Conservation (phyloP, 2,797 vertebrate species). For the Leuciscus waleckii region DNA sequence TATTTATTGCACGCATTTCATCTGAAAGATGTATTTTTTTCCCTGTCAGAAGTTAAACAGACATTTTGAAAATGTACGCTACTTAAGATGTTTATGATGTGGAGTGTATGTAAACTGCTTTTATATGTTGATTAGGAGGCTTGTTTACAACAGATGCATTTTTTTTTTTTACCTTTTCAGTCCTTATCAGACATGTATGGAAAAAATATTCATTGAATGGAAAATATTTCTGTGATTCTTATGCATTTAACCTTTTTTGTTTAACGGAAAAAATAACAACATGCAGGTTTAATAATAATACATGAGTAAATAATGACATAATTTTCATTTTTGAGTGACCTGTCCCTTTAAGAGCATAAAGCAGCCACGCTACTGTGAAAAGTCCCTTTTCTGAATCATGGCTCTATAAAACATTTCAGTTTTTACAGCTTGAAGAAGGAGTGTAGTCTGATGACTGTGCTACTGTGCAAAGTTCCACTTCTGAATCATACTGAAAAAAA, state of each 20-base stretch:
- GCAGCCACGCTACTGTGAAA: conserved; percentile 31
- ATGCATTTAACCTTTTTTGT: too few species aligned
- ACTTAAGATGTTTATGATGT: not conserved
- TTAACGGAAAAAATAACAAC: too few species aligned
- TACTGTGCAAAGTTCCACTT: conserved; percentile 47
- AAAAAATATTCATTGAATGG: not conserved
- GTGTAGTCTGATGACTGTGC: conserved; percentile 27
- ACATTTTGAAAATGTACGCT: not conserved
- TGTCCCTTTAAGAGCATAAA: conserved; percentile 2
- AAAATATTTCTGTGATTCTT: not conserved
- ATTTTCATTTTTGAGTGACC: not conserved
- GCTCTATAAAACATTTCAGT: conserved; percentile 26
- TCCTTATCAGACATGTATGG: not conserved
- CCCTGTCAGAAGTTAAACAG: not conserved
- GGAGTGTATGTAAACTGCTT: not conserved
- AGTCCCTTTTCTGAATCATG: conserved; percentile 45
- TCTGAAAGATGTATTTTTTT: not conserved
- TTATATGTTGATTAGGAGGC: not conserved
- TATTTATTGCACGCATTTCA: not conserved
- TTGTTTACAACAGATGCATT: conserved; percentile 1
- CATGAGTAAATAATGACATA: not conserved
- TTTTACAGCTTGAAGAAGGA: conserved; percentile 4
- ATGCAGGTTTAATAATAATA: not conserved
- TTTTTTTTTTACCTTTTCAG: too few species aligned
- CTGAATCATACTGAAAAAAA: conserved; percentile 39